Percentiles rank a stretch among this genome's conserved stretches.
These are phyloP conservation scores for Patella vulgata DNA, from an alignment of 1,140 invertebrate genomes.

Conservation along the genomic window DNA sequence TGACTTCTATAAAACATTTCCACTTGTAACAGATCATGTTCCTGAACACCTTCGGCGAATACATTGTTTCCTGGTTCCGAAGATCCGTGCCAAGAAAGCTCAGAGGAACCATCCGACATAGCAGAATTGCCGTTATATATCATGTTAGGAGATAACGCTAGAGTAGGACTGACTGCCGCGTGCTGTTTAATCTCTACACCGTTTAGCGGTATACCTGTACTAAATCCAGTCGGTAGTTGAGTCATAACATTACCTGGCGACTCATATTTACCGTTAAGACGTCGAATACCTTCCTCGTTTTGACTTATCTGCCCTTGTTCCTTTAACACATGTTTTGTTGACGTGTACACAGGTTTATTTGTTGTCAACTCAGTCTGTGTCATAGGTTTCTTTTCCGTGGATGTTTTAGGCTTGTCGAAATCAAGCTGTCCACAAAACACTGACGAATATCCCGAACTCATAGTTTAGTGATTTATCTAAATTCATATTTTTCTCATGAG, in stretches of 20 bases:
- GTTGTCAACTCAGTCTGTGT: background rate
- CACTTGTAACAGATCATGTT: constrained; percentile 79
- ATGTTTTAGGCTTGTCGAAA: too few species aligned
- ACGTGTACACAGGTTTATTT: background rate
- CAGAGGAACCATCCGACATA: constrained; percentile 7
- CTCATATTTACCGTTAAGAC: constrained; percentile 51
- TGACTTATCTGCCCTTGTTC: background rate
- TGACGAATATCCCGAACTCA: too few species aligned
- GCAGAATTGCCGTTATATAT: constrained; percentile 1
- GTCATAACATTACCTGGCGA: constrained; percentile 32
- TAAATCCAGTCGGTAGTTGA: background rate
- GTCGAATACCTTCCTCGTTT: constrained; percentile 38
- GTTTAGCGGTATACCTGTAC: background rate
- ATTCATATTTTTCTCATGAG: too few species aligned
- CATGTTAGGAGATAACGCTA: background rate
- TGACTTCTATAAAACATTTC: constrained; percentile 83
- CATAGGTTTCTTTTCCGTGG: too few species aligned
- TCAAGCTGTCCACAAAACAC: too few species aligned
- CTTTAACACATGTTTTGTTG: background rate
- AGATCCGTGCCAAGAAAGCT: constrained; percentile 1
- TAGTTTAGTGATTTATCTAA: too few species aligned
- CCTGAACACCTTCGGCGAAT: constrained; percentile 68
- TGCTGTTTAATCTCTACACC: background rate
- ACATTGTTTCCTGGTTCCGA: constrained; percentile 10
- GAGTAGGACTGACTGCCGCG: background rate